Evolutionary conservation across 2,113 vertebrate species (phyloP), one percentile per base, ranked within the genome.

Genomic region (Pseudorasbora parva): DNA sequence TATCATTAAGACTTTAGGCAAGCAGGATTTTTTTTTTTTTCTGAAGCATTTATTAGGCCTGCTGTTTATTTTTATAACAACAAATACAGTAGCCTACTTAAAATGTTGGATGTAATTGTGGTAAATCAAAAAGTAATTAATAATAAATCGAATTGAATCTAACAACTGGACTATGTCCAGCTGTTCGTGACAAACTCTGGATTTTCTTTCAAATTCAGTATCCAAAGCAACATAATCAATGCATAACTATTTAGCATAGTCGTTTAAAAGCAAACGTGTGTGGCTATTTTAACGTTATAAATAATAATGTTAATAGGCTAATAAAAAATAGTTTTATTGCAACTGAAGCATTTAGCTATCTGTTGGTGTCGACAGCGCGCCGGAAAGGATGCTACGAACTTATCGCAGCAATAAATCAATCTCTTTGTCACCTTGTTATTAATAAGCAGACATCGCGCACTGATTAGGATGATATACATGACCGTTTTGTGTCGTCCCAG

Each of bases 381-480:
- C 4, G 41, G 12, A 41, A 14, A 60, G 8, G 56, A 78, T 78
- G 76, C 56, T 62, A 78, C 56, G 56, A 78, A 78, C 37, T 78
- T 78, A 78, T 78, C 76, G 37, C 76, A 43, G 76, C 37, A 45
- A 45, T 78, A 62, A 78, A 78, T 78, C 76, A 62, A 78, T 78
- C 56, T 78, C 37, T 78, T 25, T 62, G 76, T 66, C 78, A 33
- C 9, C 23, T 21, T 8, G 45, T 79, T 49, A 79, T 79, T 49
- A 66, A 64, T 30, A 64, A 8, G 60, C 56, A 60, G 37, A 30
- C 49, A 79, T 66, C 10, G 57, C 33, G 25, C 64, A 62, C 37
- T 54, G 37, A 71, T 71, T 59, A 78, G 25, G 10, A n/a, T 72
- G 84, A 25, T 59, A 30, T 17, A 60, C 41, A 11, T 2, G 41